Base-by-base conservation (phyloP, 2,113 vertebrate species). In the Leuciscus idus region DNA sequence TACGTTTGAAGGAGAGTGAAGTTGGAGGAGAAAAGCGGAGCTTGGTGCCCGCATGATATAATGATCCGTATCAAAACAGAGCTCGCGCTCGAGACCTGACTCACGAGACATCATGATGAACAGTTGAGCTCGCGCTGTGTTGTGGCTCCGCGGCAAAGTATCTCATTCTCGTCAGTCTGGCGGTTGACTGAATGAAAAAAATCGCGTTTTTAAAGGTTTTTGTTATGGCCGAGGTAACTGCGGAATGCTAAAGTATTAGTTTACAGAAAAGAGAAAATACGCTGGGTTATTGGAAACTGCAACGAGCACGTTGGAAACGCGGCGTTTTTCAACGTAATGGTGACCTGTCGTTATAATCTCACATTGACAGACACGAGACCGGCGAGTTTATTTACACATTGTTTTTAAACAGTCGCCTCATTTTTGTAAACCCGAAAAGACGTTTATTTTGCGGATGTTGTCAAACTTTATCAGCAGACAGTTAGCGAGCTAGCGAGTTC, bases 401-500 rank as follows among this genome's bases (percentile, higher is more conserved):
- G 26, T 55, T 72, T 55, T n/a, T 28, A 73, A 83, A 59, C 33
- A 28, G 7, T 43, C 1, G 8, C 3, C 52, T 80, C 1, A 43
- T 39, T 73, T 73, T 59, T 82, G 5, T 73, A 5, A 73, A 26
- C 12, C 3, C 2, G 21, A 73, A 39, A 43, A 57, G 30, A 10
- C 3, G 48, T 83, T 83, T 84, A 59, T 57, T 84, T 84, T 57
- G 48, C 50, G 52, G 68, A 73, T 73, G 48, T 84, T 73, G 28
- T 26, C 23, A 55, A 84, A 84, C 81, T 73, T 84, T 73, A 84
- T 43, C 66, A 55, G 0, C 64, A n/a, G 72, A 36, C 81, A 7
- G 80, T 66, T 83, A 83, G 50, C 62, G 19, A 73, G 68, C 81
- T 73, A 84, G 68, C 81, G 50, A 72, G 66, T 59, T 59, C 81